Base-by-base conservation (phyloP, 2,888 invertebrate genomes). In the Chalcis sispes region DNA sequence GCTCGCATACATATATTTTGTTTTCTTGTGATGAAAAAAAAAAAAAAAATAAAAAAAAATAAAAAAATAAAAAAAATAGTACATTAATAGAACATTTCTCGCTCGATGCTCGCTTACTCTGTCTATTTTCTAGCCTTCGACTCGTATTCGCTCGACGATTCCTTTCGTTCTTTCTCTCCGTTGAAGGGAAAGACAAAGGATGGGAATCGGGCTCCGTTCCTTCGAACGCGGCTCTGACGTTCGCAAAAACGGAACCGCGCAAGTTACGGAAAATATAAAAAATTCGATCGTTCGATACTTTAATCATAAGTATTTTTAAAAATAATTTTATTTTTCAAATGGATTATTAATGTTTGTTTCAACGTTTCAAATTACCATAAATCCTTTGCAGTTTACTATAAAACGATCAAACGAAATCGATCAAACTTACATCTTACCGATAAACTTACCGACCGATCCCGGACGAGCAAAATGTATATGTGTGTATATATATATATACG, bases 91-190 rank as follows among this genome's bases (percentile, higher is more conserved):
- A n/a, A n/a, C 27, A 54, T 58, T 25, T 64, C 48, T 69, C 75
- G 77, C 72, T 77, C 79, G 79, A 82, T 79, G 20, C 79, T 77
- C 82, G 84, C 83, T 85, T 83, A 81, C 83, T 82, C 85, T 82
- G 80, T 80, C 84, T 84, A 85, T 85, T 86, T 84, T 84, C 82
- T 80, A 85, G 83, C 83, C 84, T 76, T 62, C 64, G 23, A 69
- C 50, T 71, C 13, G 36, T 62, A n/a, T 64, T 20, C 50, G 10
- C 58, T 72, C 50, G 50, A 2, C 10, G 8, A n/a, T 65, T 36
- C 46, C 58, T 64, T 77, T 69, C 25, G 46, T 42, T 36, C 40
- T 54, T 72, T 23, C 32, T n/a, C 29, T 27, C 18, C 23, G n/a
- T 15, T 27, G 0, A 25, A 52, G 8, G 54, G 52, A 36, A 62